phyloP scores from a whole-genome alignment of 2,888 invertebrate species.

The Endotricha flammealis region DNA sequence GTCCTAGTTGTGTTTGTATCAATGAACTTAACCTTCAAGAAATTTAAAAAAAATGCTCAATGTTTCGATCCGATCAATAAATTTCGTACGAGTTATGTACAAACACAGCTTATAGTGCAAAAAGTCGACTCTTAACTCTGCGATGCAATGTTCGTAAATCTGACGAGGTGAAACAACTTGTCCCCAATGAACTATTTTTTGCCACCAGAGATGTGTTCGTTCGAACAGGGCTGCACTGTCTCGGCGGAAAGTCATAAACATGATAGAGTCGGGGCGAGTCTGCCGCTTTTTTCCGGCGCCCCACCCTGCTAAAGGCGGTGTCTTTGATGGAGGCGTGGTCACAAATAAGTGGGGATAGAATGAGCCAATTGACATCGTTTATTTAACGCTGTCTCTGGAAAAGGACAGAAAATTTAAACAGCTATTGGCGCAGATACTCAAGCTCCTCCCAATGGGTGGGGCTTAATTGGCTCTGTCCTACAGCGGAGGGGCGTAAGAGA shows the following conservation, averaged over 20 bases:
- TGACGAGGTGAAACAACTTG: conserved; percentile 74
- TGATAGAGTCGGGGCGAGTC: conserved; percentile 65
- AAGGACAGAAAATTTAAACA: conserved; percentile 51
- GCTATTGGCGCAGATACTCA: conserved; percentile 47
- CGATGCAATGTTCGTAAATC: conserved; percentile 61
- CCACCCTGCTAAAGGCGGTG: conserved; percentile 53
- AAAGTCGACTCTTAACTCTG: conserved; percentile 45
- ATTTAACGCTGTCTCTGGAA: conserved; percentile 42
- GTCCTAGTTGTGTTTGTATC: too few relatives aligned
- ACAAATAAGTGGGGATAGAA: conserved; percentile 41
- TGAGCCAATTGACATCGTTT: conserved; percentile 43
- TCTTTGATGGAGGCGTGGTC: conserved; percentile 35
- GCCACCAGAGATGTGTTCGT: conserved; percentile 75
- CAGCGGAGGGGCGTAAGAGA: conserved; percentile 70
- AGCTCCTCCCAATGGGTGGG: conserved; percentile 56
- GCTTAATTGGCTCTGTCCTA: conserved; percentile 60
- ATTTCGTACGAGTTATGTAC: conserved; percentile 1
- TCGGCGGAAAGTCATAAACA: conserved; percentile 76
- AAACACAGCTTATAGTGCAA: conserved; percentile 16
- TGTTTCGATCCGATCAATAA: background rate
- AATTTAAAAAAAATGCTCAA: background rate
- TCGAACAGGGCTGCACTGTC: conserved; percentile 66
- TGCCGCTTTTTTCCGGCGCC: conserved; percentile 69
- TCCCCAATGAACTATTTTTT: conserved; percentile 71
- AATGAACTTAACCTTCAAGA: too few relatives aligned